phyloP scores from a whole-genome alignment of 1,140 invertebrate species.

The Cecropterus lyciades region DNA sequence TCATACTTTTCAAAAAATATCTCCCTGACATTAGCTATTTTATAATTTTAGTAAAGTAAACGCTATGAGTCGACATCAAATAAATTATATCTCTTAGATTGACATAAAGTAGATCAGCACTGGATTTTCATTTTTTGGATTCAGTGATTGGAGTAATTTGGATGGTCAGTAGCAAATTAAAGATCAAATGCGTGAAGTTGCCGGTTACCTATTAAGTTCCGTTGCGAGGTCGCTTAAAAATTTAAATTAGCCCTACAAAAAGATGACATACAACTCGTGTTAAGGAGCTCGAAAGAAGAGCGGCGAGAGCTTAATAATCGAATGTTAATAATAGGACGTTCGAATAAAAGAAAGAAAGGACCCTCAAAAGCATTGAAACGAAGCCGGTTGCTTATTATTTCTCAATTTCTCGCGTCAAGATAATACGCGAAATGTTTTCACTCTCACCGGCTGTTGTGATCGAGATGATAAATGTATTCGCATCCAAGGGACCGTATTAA shows the following conservation, averaged over 20 bases:
- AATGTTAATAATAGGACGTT: constrained; percentile 37
- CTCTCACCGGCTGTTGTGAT: constrained; percentile 58
- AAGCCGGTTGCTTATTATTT: constrained; percentile 44
- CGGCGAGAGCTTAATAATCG: constrained; percentile 29
- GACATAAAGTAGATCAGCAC: too few relatives aligned
- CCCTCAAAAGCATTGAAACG: constrained; percentile 35
- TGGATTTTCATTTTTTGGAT: too few relatives aligned
- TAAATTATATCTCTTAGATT: too few relatives aligned
- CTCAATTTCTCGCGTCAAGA: constrained; percentile 49
- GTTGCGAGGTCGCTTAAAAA: constrained; percentile 28
- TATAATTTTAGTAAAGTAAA: too few relatives aligned
- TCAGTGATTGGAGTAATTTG: too few relatives aligned
- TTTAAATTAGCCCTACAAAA: constrained; percentile 36
- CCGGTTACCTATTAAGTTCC: constrained; percentile 38
- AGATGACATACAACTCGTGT: constrained; percentile 27
- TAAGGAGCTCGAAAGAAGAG: constrained; percentile 31
- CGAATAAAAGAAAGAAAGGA: constrained; percentile 39
- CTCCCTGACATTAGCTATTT: too few relatives aligned
- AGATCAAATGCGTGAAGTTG: neutral
- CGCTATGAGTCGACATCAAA: too few relatives aligned
- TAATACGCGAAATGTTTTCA: constrained; percentile 52
- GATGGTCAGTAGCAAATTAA: neutral
- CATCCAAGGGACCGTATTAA: constrained; percentile 61
- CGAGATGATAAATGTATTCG: constrained; percentile 61
- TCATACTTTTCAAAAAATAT: too few relatives aligned